These are phyloP conservation scores for Psittacara wagleri DNA, from an alignment of 2,113 vertebrate species.

Conservation along the genomic window DNA sequence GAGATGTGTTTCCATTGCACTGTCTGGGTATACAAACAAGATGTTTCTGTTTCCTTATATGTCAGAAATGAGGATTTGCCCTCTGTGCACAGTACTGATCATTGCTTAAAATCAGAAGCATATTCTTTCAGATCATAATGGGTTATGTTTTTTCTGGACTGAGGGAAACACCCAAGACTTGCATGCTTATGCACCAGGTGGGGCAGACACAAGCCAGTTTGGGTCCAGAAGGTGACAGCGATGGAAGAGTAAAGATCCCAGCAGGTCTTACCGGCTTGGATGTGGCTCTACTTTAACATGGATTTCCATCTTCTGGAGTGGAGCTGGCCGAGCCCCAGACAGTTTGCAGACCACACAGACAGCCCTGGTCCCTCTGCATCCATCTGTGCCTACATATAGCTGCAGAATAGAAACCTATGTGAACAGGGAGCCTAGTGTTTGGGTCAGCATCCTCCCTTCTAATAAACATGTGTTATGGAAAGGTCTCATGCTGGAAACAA, in stretches of 20 bases:
- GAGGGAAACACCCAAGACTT: not conserved
- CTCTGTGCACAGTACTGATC: not conserved
- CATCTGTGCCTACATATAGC: not conserved
- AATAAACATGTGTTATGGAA: not conserved
- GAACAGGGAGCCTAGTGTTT: not conserved
- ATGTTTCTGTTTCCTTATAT: not conserved
- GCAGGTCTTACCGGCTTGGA: not conserved
- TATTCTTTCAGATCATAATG: not conserved
- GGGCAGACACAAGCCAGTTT: not conserved
- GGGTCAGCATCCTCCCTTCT: not conserved
- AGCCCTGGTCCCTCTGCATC: rapidly evolving
- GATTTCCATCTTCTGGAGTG: not conserved
- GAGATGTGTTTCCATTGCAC: rapidly evolving
- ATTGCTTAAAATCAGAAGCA: not conserved
- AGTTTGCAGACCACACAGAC: not conserved
- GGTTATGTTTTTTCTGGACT: not conserved
- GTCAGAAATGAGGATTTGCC: not conserved
- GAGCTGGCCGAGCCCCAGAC: not conserved
- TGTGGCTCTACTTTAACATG: not conserved
- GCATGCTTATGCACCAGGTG: not conserved
- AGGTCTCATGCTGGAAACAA: not conserved
- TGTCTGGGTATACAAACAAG: not conserved
- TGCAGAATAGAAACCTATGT: not conserved
- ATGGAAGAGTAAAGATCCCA: not conserved
- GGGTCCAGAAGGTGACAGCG: not conserved